Base-by-base conservation (phyloP, 1,140 invertebrate genomes). In the Battus philenor region DNA sequence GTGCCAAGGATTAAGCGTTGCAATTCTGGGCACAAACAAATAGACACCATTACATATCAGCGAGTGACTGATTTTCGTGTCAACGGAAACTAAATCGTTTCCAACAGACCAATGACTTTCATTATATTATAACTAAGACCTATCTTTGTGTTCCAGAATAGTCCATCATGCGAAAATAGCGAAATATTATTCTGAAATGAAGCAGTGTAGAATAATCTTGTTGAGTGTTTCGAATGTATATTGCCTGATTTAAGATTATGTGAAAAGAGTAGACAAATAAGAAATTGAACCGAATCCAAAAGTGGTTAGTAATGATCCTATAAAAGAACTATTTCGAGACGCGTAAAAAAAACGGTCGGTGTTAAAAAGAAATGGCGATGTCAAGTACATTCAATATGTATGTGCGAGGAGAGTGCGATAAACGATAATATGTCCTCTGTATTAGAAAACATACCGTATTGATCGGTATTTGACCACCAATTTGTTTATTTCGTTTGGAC, bases 1-100 rank as follows among this genome's bases (percentile, higher is more conserved):
- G 70, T 74, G 73, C 73, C 77, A 75, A 78, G 77, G 79, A 79
- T 84, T 84, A 84, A 57, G 53, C 59, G 60, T 53, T 79, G 73
- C 74, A 83, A 70, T 70, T 67, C 62, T 57, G 57, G 75, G 76
- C 73, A 66, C 44, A 48, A 72, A 83, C 74, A 79, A 79, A 83
- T 81, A 76, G 71, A 64, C 54, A 64, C 69, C 61, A 81, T 81
- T 77, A 80, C 68, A 76, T 61, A 75, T 68, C 51, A 63, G 47
- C 47, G 50, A 59, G 41, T 78, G 73, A 84, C 76, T 73, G 72
- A 84, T 81, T 73, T 54, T 49, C 52, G 47, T 54, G 63, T 71
- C 73, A 66, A 76, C 24, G 38, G 7, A 16, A 41, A 27, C 38
- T 9, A n/a, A 9, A 29, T 41, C 24, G 8, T 15, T 29, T 41